phyloP scores from a whole-genome alignment of 2,113 vertebrate species.

The Pristiophorus japonicus region DNA sequence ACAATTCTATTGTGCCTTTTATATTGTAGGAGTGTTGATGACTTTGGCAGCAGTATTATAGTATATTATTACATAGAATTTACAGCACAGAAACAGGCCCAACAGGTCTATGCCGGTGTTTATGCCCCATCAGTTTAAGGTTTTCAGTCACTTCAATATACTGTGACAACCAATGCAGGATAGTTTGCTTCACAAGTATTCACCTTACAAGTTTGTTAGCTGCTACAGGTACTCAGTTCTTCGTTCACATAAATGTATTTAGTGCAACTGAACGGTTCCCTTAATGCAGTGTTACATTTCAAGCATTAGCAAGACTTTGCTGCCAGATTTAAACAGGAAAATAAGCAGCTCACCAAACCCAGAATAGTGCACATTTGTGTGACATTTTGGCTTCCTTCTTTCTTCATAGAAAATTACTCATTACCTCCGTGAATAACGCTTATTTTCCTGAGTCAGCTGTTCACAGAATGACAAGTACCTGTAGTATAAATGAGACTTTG shows the following conservation, averaged over 20 bases:
- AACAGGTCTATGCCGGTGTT: no score
- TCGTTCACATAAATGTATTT: not conserved
- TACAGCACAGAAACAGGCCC: no score
- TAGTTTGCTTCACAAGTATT: not conserved
- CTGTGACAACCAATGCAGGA: not conserved
- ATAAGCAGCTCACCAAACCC: not conserved
- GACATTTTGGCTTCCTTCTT: not conserved
- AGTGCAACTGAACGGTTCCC: not conserved
- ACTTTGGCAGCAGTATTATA: not conserved
- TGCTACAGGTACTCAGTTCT: not conserved
- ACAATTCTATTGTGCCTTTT: not conserved
- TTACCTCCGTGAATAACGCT: not conserved
- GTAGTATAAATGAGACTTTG: not conserved
- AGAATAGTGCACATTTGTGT: not conserved
- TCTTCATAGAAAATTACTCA: constrained; percentile 26
- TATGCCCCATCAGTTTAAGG: not conserved
- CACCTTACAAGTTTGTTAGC: not conserved
- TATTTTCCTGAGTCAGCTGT: not conserved
- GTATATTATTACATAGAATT: not conserved
- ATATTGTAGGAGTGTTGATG: not conserved
- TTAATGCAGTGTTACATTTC: not conserved
- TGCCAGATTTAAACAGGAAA: not conserved
- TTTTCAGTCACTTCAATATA: not conserved
- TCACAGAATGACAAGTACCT: not conserved
- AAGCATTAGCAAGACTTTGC: not conserved